These are phyloP conservation scores for Protodeltote pygarga DNA, from an alignment of 2,888 invertebrate species.

Conservation along the genomic window DNA sequence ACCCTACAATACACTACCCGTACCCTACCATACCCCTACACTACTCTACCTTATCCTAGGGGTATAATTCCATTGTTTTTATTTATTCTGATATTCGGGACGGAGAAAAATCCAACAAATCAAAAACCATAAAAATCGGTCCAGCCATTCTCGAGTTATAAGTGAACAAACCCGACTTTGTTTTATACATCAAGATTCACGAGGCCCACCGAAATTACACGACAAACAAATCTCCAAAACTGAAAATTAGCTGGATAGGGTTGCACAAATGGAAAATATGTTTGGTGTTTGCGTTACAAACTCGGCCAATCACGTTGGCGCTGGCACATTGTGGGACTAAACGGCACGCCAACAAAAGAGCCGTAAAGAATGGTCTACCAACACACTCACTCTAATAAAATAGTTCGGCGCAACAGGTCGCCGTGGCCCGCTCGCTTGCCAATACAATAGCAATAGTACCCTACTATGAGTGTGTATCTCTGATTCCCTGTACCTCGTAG, in stretches of 20 bases:
- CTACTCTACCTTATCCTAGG: too few species aligned
- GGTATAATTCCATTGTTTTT: too few species aligned
- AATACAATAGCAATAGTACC: constrained; percentile 75
- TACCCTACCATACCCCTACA: too few species aligned
- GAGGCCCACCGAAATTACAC: constrained; percentile 34
- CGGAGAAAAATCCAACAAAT: too few species aligned
- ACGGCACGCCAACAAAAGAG: constrained; percentile 82
- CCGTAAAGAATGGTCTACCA: constrained; percentile 84
- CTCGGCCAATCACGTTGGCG: constrained; percentile 77
- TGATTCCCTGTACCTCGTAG: constrained; percentile 58
- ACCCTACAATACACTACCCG: too few species aligned
- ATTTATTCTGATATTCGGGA: too few species aligned
- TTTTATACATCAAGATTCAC: constrained; percentile 34
- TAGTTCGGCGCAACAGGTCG: constrained; percentile 85
- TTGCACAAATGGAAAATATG: constrained; percentile 69
- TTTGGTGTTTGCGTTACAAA: constrained; percentile 75
- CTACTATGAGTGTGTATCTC: constrained; percentile 63
- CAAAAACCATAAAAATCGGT: too few species aligned
- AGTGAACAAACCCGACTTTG: too few species aligned
- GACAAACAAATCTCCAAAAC: constrained; percentile 39
- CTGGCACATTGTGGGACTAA: constrained; percentile 76
- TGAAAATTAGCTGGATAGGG: constrained; percentile 33
- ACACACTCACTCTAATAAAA: constrained; percentile 84
- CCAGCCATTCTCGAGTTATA: too few species aligned
- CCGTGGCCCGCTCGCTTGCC: constrained; percentile 60